A percentile compares a stretch with the other conserved stretches of the same genome.
phyloP scores from a whole-genome alignment of 2,113 vertebrate genomes.

The Paramisgurnus dabryanus region DNA sequence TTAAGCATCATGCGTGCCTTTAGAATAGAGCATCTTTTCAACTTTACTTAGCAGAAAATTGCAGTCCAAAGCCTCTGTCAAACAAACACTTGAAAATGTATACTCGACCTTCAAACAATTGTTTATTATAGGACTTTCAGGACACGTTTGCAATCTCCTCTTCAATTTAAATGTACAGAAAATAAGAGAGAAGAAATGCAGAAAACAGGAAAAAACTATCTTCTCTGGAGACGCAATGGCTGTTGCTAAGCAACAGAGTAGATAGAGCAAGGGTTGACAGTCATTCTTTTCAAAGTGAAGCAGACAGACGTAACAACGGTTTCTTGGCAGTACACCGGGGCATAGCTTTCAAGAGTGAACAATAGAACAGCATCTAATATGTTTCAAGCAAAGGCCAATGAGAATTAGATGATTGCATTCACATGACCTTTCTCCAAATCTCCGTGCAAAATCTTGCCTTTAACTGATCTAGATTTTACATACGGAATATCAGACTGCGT shows the following conservation, averaged over 20 bases:
- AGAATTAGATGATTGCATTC: conserved; percentile 23
- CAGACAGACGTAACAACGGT: conserved; percentile 21
- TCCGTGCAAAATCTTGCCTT: neutral
- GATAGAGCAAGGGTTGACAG: conserved; percentile 17
- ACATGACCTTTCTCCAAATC: neutral
- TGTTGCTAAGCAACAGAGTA: conserved; percentile 49
- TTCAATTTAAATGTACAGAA: neutral
- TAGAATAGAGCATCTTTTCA: neutral
- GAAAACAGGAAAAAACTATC: neutral
- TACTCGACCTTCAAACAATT: neutral
- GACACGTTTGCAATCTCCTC: neutral
- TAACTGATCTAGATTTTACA: neutral
- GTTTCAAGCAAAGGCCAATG: conserved; percentile 16
- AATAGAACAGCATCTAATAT: conserved; percentile 31
- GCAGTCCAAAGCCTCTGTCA: neutral
- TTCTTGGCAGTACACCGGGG: neutral
- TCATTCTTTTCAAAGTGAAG: conserved; percentile 27
- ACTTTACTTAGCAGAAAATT: neutral
- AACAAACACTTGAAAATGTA: neutral
- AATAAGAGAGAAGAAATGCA: neutral
- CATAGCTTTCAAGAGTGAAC: conserved; percentile 15
- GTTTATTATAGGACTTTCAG: neutral
- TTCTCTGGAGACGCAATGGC: conserved; percentile 18
- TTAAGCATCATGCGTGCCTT: neutral
- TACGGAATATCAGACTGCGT: neutral